phyloP scores from a whole-genome alignment of 1,140 invertebrate species.

The Globodera ellingtonae region DNA sequence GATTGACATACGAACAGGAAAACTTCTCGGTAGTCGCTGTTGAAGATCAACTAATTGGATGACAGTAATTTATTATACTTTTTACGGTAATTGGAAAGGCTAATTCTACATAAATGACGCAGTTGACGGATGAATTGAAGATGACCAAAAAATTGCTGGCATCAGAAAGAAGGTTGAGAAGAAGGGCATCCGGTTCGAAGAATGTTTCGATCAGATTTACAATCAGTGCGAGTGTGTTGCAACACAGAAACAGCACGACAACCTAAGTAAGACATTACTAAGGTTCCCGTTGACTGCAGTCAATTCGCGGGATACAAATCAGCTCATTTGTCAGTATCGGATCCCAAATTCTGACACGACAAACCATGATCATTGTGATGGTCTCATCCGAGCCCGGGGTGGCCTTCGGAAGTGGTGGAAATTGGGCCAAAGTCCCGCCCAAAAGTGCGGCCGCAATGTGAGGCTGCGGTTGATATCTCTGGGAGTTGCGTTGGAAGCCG shows the following conservation, averaged over 20 bases:
- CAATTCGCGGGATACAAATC: too few species aligned
- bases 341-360: conserved; percentile 16
- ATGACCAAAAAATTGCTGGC: conserved; percentile 61
- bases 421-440: conserved; percentile 9
- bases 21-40: conserved; percentile 60
- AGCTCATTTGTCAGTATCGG: too few species aligned
- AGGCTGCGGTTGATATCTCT: conserved; percentile 23
- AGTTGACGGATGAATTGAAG: conserved; percentile 62
- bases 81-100: neutral
- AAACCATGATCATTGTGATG: conserved; percentile 64
- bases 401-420: conserved; percentile 12
- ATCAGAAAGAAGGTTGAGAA: conserved; percentile 62
- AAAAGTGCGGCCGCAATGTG: conserved; percentile 6
- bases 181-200: conserved; percentile 58
- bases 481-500: conserved; percentile 22
- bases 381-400: conserved; percentile 51
- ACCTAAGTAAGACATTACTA: conserved; percentile 24
- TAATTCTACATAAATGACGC: conserved; percentile 51
- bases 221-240: conserved; percentile 62
- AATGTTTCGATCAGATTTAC: conserved; percentile 65
- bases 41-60: conserved; percentile 49
- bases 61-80: neutral
- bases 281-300: too few species aligned
- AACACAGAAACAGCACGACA: conserved; percentile 58
- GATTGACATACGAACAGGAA: conserved; percentile 46